phyloP scores from a whole-genome alignment of 1,140 invertebrate species.

The Drosophila biarmipes region DNA sequence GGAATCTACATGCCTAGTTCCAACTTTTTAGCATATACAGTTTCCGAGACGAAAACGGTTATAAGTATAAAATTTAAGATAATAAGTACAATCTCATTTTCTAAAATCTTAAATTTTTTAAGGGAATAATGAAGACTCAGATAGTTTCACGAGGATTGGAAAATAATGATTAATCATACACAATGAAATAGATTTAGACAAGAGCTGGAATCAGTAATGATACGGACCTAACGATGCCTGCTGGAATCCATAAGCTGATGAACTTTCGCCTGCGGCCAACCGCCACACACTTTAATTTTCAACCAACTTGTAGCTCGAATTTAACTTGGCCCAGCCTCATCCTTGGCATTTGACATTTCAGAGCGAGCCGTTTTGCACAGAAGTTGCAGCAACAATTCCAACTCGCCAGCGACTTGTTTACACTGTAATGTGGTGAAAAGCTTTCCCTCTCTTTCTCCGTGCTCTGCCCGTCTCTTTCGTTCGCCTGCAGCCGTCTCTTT shows the following conservation, averaged over 20 bases:
- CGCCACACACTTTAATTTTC: slow-evolving; percentile 17
- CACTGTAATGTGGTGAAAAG: slow-evolving; percentile 74
- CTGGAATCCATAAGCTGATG: slow-evolving; percentile 2
- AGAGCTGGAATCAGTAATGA: neutral
- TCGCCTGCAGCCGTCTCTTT: slow-evolving; percentile 15
- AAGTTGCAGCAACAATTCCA: slow-evolving; percentile 31
- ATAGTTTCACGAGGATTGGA: too few species aligned
- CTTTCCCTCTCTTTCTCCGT: slow-evolving; percentile 25
- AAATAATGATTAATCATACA: neutral
- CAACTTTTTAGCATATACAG: too few species aligned
- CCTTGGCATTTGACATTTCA: slow-evolving; percentile 79
- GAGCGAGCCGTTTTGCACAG: slow-evolving; percentile 20
- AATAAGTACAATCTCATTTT: too few species aligned
- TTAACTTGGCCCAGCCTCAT: slow-evolving; percentile 16
- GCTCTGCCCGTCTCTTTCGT: slow-evolving; percentile 11
- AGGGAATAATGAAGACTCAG: too few species aligned
- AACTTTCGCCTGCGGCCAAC: slow-evolving; percentile 1
- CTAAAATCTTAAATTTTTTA: too few species aligned
- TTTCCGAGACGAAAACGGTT: too few species aligned
- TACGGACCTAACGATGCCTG: neutral
- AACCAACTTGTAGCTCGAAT: slow-evolving; percentile 33
- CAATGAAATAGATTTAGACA: neutral
- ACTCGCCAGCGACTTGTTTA: slow-evolving; percentile 46
- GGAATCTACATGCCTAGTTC: too few species aligned
- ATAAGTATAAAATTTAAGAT: too few species aligned